Evolutionary conservation across 1,140 invertebrate genomes (phyloP), one percentile per base, ranked within the genome.

Genomic region (Pygmarrhopalites habei): DNA sequence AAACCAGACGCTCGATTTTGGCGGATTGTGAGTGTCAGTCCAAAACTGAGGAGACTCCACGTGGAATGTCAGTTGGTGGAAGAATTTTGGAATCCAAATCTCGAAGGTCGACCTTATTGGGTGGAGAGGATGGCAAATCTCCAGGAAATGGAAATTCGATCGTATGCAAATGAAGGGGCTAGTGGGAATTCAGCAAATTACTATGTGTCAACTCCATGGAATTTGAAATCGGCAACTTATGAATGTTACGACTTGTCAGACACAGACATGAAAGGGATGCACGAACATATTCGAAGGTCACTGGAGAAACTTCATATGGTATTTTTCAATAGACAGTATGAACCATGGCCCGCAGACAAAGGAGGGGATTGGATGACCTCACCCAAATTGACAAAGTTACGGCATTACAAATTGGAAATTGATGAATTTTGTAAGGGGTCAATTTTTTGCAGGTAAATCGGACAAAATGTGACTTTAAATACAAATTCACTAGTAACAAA

Each of bases 311-410:
- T 49, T 12, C 7, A 49, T 19, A 49, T 49, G 10, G 23, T 7
- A 7, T 19, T 49, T 7, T 49, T 49, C 23, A 49, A 49, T 23
- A 49, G 19, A 49, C 12, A 49, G 46, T 49, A 19, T 49, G 46
- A 49, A 12, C 46, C 46, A 7, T 49, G 46, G 46, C 46, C 46
- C 7, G 46, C 46, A 19, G 46, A 49, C 19, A 49, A 49, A 23
- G 46, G 23, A 19, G 23, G 23, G 23, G 46, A 49, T 19, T 49
- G 46, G 46, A 19, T 49, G 12, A 7, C 23, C 23, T 21, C 46
- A 14, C 46, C 46, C 7, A 49, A 14, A 5, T 10, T 49, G 19
- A 23, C 23, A 14, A 49, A 49, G 19, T 21, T 49, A 10, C 7
- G 23, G 19, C 14, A 19, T 49, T 49, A 15, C 46, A 14, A 5